Conservation (phyloP, 92 coral and sea anemone genomes). For the Pocillopora meandrina region DNA sequence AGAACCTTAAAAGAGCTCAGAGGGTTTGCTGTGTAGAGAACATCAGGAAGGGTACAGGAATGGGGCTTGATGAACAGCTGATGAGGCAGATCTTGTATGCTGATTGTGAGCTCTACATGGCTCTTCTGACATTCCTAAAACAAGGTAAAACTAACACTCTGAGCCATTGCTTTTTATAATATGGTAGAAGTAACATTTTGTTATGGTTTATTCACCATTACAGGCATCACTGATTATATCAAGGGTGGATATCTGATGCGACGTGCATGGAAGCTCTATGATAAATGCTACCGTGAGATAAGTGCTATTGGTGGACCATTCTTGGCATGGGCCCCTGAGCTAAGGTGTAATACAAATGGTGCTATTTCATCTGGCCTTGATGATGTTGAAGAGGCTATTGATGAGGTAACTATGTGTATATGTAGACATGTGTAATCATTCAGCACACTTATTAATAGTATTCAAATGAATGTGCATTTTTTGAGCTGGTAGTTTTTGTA, state of each 20-base stretch:
- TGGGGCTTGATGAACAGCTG: conserved; percentile 73
- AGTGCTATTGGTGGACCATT: conserved; percentile 88
- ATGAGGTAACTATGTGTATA: conserved; percentile 54
- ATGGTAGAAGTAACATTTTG: background rate
- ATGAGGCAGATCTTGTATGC: conserved; percentile 94
- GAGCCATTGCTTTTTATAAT: background rate
- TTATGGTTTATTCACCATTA: background rate
- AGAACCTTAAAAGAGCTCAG: conserved; percentile 86
- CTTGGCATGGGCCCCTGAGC: conserved; percentile 85
- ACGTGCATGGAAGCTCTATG: conserved; percentile 95
- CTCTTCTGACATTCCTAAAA: conserved; percentile 88
- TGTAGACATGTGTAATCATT: background rate
- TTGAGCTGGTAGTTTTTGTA: too few species aligned
- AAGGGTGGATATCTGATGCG: conserved; percentile 95
- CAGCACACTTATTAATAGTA: background rate
- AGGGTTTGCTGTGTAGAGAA: conserved; percentile 75
- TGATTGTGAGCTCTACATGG: conserved; percentile 95
- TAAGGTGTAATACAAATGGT: conserved; percentile 66
- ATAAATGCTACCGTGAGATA: conserved; percentile 84
- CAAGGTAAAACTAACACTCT: conserved; percentile 62
- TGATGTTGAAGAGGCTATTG: conserved; percentile 63
- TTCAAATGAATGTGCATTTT: too few species aligned
- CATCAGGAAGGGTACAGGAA: conserved; percentile 52
- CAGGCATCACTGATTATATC: conserved; percentile 94
- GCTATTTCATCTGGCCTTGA: conserved; percentile 56